These are phyloP conservation scores for Conger conger DNA, from an alignment of 2,113 vertebrate species.

Conservation along the genomic window DNA sequence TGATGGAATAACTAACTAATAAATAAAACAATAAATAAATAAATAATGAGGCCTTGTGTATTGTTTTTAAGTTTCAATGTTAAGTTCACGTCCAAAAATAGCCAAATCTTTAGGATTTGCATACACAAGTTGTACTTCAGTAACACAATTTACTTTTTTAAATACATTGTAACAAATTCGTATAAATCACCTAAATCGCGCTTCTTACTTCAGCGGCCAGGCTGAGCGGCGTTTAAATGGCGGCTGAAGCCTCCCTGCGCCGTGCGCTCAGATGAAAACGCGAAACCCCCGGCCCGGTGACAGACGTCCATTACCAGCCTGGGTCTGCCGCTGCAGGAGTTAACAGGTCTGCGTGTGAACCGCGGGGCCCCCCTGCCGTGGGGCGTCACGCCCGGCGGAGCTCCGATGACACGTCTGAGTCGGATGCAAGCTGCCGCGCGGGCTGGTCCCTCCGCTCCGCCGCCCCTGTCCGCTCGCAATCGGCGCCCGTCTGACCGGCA, in stretches of 20 bases:
- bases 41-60: no score
- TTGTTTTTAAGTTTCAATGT: no score
- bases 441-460: conserved; percentile 12
- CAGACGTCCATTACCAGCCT: conserved; percentile 50
- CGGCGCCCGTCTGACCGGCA: conserved; percentile 47
- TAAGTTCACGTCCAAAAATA: no score
- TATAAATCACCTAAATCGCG: no score
- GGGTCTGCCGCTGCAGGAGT: conserved; percentile 36
- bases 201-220: no score
- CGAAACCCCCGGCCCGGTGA: conserved; percentile 22
- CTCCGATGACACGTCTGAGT: conserved; percentile 46
- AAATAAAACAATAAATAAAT: no score
- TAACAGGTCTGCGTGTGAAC: conserved; percentile 36
- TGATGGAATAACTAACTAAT: no score
- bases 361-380: neutral
- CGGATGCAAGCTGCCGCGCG: conserved; percentile 51
- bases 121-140: no score
- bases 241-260: no score
- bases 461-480: conserved; percentile 24
- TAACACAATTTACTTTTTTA: no score
- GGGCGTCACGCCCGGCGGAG: conserved; percentile 20
- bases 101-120: no score
- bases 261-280: neutral
- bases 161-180: no score
- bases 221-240: neutral